phyloP scores from a whole-genome alignment of 2,888 invertebrate genomes.

The Torymus tubicola region DNA sequence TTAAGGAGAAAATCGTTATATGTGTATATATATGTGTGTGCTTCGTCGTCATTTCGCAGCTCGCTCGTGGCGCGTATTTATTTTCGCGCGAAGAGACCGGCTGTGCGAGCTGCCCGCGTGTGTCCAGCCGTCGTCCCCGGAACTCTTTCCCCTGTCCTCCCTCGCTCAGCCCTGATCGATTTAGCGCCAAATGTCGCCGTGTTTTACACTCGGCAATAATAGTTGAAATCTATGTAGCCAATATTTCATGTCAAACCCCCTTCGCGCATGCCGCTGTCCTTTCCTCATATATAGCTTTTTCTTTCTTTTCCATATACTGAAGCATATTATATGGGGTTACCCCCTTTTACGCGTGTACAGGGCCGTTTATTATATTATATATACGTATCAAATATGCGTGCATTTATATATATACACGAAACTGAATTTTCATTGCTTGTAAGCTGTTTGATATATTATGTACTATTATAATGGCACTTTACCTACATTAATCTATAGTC shows the following conservation, averaged over 20 bases:
- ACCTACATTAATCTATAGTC: no score
- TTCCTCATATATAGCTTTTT: constrained; percentile 31
- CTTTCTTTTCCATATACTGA: constrained; percentile 39
- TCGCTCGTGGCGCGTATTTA: constrained; percentile 60
- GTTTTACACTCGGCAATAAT: constrained; percentile 77
- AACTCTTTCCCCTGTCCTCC: neutral
- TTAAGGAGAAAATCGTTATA: constrained; percentile 40
- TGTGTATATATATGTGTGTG: constrained; percentile 9
- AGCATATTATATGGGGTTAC: neutral
- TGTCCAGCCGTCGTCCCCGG: constrained; percentile 52
- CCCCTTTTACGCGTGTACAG: neutral
- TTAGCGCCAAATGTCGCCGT: constrained; percentile 76
- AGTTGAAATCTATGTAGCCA: constrained; percentile 76
- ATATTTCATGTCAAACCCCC: constrained; percentile 75
- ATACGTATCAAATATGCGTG: no score
- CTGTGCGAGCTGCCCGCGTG: constrained; percentile 60
- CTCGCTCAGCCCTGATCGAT: constrained; percentile 68
- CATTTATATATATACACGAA: no score
- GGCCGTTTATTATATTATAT: no score
- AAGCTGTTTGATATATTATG: no score
- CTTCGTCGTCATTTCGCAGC: constrained; percentile 49
- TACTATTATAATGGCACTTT: no score
- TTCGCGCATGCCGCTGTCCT: constrained; percentile 55
- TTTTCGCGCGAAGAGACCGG: constrained; percentile 61
- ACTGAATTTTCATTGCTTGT: no score